phyloP scores from a whole-genome alignment of 2,113 vertebrate species.

The Hirundichthys speculiger region DNA sequence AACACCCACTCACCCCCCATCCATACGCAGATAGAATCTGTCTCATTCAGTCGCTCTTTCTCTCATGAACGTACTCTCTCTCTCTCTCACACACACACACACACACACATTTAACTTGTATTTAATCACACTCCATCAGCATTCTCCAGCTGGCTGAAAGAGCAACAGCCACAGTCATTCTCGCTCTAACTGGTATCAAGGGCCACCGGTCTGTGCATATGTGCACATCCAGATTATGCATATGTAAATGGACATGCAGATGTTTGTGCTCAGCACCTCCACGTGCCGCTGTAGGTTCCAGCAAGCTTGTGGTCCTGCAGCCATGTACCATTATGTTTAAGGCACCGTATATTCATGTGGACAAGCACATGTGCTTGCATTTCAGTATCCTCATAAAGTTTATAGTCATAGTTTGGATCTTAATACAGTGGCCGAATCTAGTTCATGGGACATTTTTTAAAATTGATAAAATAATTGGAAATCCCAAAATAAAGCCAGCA shows the following conservation, averaged over 20 bases:
- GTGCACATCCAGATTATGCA: slow-evolving; percentile 12
- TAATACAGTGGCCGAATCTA: too few relatives aligned
- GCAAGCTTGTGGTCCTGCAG: not conserved
- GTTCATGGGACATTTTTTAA: too few relatives aligned
- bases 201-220: slow-evolving; percentile 37
- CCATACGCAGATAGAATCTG: slow-evolving; percentile 6
- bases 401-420: too few relatives aligned
- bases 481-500: too few relatives aligned
- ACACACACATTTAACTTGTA: slow-evolving; percentile 22
- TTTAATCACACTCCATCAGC: slow-evolving; percentile 78
- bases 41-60: too few relatives aligned
- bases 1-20: slow-evolving; percentile 2
- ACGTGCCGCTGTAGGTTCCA: not conserved
- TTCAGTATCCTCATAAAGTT: too few relatives aligned
- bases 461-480: too few relatives aligned
- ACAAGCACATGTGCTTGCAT: not conserved
- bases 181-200: slow-evolving; percentile 69
- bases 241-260: slow-evolving; percentile 4
- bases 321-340: not conserved
- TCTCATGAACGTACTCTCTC: not conserved
- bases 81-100: too few relatives aligned
- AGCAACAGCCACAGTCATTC: slow-evolving; percentile 59
- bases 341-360: not conserved
- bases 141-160: slow-evolving; percentile 74
- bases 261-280: not conserved